Conservation (phyloP, 2,888 invertebrate species). For the Limnephilus auricula region DNA sequence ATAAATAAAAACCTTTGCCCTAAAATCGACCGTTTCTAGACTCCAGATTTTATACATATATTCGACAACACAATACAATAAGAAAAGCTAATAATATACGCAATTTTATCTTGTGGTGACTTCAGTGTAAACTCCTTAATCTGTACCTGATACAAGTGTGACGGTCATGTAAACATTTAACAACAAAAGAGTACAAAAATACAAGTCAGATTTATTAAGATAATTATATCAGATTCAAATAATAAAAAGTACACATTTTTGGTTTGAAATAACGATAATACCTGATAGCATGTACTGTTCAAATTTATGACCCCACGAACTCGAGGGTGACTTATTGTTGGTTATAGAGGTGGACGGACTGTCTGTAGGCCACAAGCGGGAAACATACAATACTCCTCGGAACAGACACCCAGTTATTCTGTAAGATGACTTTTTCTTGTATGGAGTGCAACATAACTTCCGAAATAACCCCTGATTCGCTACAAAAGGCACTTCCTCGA, state of each 20-base stretch:
- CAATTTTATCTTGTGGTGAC: no score
- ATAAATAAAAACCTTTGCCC: no score
- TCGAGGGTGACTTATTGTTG: background rate
- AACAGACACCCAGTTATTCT: background rate
- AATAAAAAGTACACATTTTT: background rate
- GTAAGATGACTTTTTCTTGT: background rate
- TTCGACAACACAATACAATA: no score
- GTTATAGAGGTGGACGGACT: background rate
- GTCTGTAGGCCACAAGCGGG: background rate
- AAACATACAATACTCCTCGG: background rate
- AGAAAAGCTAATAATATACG: no score
- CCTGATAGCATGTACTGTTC: slow-evolving; percentile 6
- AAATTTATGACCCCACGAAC: background rate
- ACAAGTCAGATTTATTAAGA: no score
- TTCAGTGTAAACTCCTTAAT: no score
- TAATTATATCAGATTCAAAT: no score
- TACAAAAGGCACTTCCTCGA: background rate
- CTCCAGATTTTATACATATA: no score
- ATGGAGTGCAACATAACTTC: background rate
- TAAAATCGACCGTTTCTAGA: no score
- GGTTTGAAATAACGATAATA: background rate
- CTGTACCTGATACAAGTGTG: no score
- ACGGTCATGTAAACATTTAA: no score
- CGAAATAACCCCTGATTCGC: background rate
- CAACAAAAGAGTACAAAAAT: no score